These are phyloP conservation scores for Amphiprion percula DNA, from an alignment of 2,113 vertebrate species.

Conservation along the genomic window DNA sequence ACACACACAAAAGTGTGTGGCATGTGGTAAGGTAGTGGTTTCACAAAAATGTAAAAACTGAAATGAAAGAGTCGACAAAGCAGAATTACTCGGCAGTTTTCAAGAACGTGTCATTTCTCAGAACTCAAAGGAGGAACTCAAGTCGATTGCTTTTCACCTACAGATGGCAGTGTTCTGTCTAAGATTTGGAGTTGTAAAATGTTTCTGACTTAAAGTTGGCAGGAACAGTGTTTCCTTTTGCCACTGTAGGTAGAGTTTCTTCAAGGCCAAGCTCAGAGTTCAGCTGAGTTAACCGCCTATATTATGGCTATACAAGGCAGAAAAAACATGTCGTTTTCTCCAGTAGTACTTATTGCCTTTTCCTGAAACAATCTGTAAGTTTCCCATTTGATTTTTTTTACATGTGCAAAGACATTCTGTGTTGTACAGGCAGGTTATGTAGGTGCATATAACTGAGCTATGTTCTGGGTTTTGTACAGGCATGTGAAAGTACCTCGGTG, in stretches of 20 bases:
- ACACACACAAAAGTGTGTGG: not conserved
- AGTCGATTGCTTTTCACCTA: not conserved
- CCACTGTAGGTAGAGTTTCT: not conserved
- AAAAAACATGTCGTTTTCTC: not conserved
- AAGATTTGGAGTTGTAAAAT: not conserved
- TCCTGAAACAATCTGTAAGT: too few relatives aligned
- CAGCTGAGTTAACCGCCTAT: not conserved
- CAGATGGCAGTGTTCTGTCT: slow-evolving; percentile 51
- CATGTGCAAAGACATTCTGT: not conserved
- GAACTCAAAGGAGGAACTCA: not conserved
- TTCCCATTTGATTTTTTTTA: not conserved
- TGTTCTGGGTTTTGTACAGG: not conserved
- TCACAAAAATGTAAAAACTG: not conserved
- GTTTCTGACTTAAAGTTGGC: not conserved
- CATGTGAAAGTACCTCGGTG: slow-evolving; percentile 1
- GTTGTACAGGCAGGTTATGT: not conserved
- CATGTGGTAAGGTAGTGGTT: slow-evolving; percentile 2
- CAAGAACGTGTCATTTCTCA: not conserved
- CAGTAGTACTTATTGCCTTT: not conserved
- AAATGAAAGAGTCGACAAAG: not conserved
- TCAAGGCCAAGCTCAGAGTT: not conserved
- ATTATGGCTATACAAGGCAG: not conserved
- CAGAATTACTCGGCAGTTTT: not conserved
- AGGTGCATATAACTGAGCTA: not conserved
- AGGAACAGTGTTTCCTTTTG: not conserved